Evolutionary conservation across 1,140 invertebrate species (phyloP).

Genomic region (Phymastichus coffea): DNA sequence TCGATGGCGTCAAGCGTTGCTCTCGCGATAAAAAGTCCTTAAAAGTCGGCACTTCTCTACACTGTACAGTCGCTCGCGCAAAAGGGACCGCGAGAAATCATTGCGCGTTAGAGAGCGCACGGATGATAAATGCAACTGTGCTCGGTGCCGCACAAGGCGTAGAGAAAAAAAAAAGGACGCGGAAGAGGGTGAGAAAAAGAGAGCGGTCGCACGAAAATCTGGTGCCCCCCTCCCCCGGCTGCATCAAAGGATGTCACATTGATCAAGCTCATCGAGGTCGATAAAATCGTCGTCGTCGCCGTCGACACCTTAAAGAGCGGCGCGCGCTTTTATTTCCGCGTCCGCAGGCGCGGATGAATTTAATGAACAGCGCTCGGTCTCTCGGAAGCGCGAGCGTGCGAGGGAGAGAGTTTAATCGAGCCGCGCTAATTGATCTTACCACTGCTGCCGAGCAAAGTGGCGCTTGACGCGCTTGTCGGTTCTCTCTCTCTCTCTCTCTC

Average conservation of each 20-base stretch:
- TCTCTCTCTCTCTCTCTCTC: no score
- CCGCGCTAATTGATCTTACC: not conserved
- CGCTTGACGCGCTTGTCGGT: no score
- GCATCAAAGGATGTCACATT: constrained; percentile 48
- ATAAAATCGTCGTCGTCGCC: constrained; percentile 32
- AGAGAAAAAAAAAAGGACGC: not conserved
- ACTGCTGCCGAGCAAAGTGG: not conserved
- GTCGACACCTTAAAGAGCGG: not conserved
- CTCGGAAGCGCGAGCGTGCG: constrained; percentile 8
- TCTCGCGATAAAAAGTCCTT: no score
- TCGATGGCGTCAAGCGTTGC: no score
- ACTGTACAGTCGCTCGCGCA: no score
- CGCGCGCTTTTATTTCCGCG: not conserved
- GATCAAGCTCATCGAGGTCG: constrained; percentile 51
- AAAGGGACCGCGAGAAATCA: no score
- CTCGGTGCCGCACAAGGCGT: not conserved
- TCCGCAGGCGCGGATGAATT: not conserved
- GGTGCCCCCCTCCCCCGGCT: no score
- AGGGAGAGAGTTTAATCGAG: no score
- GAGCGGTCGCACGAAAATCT: constrained; percentile 5
- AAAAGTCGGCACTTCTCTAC: no score
- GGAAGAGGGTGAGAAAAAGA: not conserved
- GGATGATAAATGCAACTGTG: constrained; percentile 10
- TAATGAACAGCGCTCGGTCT: constrained; percentile 5
- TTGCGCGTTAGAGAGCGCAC: no score